phyloP scores from a whole-genome alignment of 2,113 vertebrate species.

The Rostratula benghalensis region DNA sequence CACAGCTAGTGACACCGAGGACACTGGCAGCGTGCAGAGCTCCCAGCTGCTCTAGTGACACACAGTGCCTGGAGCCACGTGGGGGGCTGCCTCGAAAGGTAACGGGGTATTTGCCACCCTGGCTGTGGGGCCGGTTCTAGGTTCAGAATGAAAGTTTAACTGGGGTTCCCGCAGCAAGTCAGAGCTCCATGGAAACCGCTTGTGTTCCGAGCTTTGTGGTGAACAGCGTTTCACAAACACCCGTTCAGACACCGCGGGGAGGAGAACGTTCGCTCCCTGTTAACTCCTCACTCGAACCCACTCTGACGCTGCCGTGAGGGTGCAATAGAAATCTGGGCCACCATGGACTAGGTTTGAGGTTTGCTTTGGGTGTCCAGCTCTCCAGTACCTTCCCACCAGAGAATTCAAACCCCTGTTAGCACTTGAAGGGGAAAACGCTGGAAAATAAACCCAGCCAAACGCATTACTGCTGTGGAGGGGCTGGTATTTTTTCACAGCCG shows the following conservation, averaged over 20 bases:
- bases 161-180: not conserved
- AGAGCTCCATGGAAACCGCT: not conserved
- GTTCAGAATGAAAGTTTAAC: not conserved
- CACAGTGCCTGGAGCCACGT: rapidly evolving
- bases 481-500: not conserved
- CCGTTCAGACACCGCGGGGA: not conserved
- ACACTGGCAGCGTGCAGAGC: not conserved
- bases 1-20: constrained; percentile 81
- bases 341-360: rapidly evolving
- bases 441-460: not conserved
- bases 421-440: not conserved
- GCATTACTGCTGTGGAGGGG: rapidly evolving
- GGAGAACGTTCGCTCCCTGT: not conserved
- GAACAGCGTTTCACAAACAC: not conserved
- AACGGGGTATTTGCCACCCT: rapidly evolving
- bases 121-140: not conserved
- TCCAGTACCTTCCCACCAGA: rapidly evolving
- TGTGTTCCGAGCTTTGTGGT: not conserved
- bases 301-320: not conserved
- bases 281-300: rapidly evolving
- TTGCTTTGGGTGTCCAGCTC: not conserved
- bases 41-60: constrained; percentile 7
- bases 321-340: not conserved
- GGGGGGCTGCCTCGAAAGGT: not conserved
- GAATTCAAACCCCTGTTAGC: not conserved